Percentiles rank a stretch among this genome's conserved stretches.
Conservation (phyloP, 2,113 vertebrate species). For the Leucosticte australis region DNA sequence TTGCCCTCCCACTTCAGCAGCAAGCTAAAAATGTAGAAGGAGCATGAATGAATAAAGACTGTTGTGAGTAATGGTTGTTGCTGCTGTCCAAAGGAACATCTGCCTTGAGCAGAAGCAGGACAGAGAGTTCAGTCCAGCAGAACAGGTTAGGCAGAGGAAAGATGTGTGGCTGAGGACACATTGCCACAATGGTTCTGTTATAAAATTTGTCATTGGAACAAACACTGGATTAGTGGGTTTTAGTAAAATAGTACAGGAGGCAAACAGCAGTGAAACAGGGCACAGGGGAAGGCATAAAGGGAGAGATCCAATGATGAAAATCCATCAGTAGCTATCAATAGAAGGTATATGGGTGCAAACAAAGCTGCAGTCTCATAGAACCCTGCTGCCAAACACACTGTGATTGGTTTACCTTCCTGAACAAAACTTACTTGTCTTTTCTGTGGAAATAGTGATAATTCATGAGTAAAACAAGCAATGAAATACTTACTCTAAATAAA, state of each 20-base stretch:
- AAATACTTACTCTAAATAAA: not conserved
- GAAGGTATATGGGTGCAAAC: not conserved
- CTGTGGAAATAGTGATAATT: not conserved
- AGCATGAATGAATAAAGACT: not conserved
- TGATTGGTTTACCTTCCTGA: not conserved
- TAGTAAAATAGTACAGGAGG: not conserved
- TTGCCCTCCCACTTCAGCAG: not conserved
- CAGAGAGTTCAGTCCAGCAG: not conserved
- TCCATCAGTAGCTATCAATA: accelerated
- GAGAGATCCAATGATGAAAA: not conserved
- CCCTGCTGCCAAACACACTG: not conserved
- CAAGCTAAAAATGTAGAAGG: not conserved
- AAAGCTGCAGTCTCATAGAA: not conserved
- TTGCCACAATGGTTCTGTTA: not conserved
- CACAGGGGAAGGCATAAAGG: accelerated
- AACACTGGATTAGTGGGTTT: not conserved
- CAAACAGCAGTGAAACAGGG: not conserved
- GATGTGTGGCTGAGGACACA: not conserved
- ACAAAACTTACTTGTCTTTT: not conserved
- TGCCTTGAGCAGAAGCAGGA: not conserved
- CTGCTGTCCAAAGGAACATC: not conserved
- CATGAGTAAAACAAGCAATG: not conserved
- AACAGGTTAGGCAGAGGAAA: not conserved
- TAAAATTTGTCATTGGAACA: not conserved
- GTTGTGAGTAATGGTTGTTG: not conserved